Percentiles rank a stretch among this genome's conserved stretches.
Evolutionary conservation across 2,113 vertebrate genomes (phyloP).

Genomic region (Equus przewalskii): DNA sequence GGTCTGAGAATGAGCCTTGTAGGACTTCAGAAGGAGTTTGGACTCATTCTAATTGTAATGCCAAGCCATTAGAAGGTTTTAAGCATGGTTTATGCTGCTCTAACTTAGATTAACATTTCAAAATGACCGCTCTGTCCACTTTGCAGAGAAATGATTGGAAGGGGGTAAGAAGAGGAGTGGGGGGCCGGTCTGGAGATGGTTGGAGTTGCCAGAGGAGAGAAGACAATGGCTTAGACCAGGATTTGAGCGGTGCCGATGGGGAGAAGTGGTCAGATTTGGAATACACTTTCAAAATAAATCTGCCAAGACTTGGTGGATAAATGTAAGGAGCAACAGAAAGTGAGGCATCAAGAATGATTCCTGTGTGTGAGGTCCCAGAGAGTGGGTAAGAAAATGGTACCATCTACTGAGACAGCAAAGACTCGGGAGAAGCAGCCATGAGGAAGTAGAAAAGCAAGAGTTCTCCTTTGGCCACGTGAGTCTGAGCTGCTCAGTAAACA

Average conservation of each 20-base stretch:
- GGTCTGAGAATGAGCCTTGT: rapidly evolving
- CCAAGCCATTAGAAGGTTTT: not conserved
- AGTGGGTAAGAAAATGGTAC: not conserved
- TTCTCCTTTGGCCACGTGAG: not conserved
- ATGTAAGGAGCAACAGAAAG: not conserved
- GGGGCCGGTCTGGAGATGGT: not conserved
- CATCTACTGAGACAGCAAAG: not conserved
- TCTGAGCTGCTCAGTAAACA: too few relatives aligned
- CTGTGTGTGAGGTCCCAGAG: not conserved
- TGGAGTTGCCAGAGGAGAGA: not conserved
- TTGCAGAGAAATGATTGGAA: not conserved
- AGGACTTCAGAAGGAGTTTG: not conserved
- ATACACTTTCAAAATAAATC: not conserved
- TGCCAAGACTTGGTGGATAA: not conserved
- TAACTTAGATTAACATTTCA: not conserved
- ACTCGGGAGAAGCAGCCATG: not conserved
- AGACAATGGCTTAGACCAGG: not conserved
- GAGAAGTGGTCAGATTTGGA: not conserved
- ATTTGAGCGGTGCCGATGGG: not conserved
- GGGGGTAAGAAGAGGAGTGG: not conserved
- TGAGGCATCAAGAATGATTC: not conserved
- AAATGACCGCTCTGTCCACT: not conserved
- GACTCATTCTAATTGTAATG: not conserved
- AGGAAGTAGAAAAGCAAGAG: not conserved
- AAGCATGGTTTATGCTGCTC: not conserved